Evolutionary conservation across 1,140 invertebrate species (phyloP).

Genomic region (Cryptotermes secundus): DNA sequence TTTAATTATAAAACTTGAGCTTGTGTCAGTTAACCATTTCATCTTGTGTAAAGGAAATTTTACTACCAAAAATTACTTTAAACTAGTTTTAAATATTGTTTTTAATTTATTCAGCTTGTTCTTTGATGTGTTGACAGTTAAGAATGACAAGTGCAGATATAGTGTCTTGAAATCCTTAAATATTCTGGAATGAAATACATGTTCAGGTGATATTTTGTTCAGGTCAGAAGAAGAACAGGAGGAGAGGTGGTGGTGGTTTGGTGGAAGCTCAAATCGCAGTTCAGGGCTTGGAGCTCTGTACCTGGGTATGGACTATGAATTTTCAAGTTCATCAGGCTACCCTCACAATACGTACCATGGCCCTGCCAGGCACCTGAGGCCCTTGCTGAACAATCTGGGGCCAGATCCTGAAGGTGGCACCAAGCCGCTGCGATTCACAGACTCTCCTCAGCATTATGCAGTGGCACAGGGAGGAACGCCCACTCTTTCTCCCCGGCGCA

Average conservation of each 20-base stretch:
- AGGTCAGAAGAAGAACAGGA: constrained; percentile 45
- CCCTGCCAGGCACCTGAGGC: constrained; percentile 72
- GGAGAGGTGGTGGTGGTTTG: constrained; percentile 47
- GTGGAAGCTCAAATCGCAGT: constrained; percentile 27
- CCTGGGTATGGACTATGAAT: constrained; percentile 57
- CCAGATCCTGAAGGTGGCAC: constrained; percentile 37
- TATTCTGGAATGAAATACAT: neutral
- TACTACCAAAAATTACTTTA: too few relatives aligned
- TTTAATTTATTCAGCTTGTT: too few relatives aligned
- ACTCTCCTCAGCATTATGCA: constrained; percentile 65
- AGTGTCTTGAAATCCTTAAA: too few relatives aligned
- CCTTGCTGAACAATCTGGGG: constrained; percentile 57
- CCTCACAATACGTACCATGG: constrained; percentile 91
- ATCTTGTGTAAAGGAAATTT: too few relatives aligned
- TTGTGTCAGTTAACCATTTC: too few relatives aligned
- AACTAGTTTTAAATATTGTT: too few relatives aligned
- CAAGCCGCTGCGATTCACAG: constrained; percentile 72
- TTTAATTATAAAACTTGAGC: too few relatives aligned
- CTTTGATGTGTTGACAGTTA: too few relatives aligned
- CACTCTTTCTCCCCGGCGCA: constrained; percentile 69
- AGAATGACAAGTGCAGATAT: too few relatives aligned
- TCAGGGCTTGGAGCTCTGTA: constrained; percentile 59
- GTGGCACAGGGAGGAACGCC: constrained; percentile 47
- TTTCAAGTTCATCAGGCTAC: constrained; percentile 60
- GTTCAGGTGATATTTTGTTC: neutral